Evolutionary conservation across 2,113 vertebrate species (phyloP), one percentile per base, ranked within the genome.

Genomic region (Calyptommatus sinebrachiatus): DNA sequence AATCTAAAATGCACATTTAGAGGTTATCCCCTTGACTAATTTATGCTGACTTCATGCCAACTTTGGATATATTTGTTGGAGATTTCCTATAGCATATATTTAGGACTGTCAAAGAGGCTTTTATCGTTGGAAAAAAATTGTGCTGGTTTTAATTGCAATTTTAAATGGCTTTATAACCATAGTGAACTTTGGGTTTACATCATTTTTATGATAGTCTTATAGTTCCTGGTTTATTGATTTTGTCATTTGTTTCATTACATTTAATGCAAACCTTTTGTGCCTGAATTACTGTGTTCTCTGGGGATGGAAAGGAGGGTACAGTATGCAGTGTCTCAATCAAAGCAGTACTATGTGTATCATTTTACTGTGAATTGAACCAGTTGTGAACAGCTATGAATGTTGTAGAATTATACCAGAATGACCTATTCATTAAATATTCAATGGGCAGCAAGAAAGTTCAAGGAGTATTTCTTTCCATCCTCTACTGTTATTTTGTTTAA

Each of bases 101-200:
- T 93, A 26, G 79, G 87, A 92, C 90, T 93, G 94, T 94, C 92
- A 94, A 85, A 91, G 87, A 90, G 93, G 91, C 92, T 94, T 95
- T 95, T 93, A 94, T 92, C 93, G 88, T 91, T 82, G 18, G 68
- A 86, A 90, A 90, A 92, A 89, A 91, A 93, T 83, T 91, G 92
- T 79, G 46, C 91, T 92, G 93, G 89, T 94, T 96, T 95, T 95
- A 96, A 96, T 96, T 95, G 95, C 93, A 90, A 90, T 94, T 94
- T 92, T 89, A 93, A 95, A 94, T 94, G 92, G 92, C 94, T 93
- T 92, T 92, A 93, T 93, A 95, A 94, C 93, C 94, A 89, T 89
- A 68, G 78, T 93, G 94, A 95, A 94, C 95, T 89, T 92, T 87
- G 88, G 91, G 90, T 94, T 94, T 94, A 93, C 92, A 95, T 96